Evolutionary conservation across 2,113 vertebrate species (phyloP).

Genomic region (Columbina picui): DNA sequence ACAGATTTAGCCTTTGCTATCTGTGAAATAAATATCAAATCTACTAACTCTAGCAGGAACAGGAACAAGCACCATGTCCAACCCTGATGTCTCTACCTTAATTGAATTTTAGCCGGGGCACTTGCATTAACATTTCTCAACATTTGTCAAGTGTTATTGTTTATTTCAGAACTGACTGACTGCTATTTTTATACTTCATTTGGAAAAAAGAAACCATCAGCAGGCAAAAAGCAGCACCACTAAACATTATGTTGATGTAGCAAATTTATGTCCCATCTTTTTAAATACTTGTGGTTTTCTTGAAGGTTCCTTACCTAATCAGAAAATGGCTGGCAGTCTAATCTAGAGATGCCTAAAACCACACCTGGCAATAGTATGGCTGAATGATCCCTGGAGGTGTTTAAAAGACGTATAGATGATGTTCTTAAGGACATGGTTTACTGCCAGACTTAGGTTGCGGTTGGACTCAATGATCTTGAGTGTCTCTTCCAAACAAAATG

Average conservation of each 20-base stretch:
- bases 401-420: too few species aligned
- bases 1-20: constrained; percentile 38
- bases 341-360: not conserved
- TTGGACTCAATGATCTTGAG: too few species aligned
- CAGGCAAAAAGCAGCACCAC: not conserved
- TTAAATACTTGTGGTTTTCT: not conserved
- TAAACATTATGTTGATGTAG: not conserved
- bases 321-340: not conserved
- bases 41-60: not conserved
- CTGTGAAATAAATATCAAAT: constrained; percentile 15
- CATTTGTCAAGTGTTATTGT: constrained; percentile 7
- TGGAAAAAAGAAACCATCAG: not conserved
- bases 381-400: not conserved
- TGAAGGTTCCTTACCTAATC: not conserved
- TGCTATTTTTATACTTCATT: not conserved
- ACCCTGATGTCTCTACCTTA: not conserved
- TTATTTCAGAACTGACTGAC: constrained; percentile 2
- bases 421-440: too few species aligned
- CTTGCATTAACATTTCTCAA: not conserved
- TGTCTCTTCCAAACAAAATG: too few species aligned
- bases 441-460: too few species aligned
- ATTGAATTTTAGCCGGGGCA: constrained; percentile 6
- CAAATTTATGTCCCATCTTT: not conserved
- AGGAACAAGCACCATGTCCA: not conserved
- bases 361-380: not conserved